Evolutionary conservation across 2,113 vertebrate genomes (phyloP), one percentile per base, ranked within the genome.

Genomic region (Lethenteron reissneri): DNA sequence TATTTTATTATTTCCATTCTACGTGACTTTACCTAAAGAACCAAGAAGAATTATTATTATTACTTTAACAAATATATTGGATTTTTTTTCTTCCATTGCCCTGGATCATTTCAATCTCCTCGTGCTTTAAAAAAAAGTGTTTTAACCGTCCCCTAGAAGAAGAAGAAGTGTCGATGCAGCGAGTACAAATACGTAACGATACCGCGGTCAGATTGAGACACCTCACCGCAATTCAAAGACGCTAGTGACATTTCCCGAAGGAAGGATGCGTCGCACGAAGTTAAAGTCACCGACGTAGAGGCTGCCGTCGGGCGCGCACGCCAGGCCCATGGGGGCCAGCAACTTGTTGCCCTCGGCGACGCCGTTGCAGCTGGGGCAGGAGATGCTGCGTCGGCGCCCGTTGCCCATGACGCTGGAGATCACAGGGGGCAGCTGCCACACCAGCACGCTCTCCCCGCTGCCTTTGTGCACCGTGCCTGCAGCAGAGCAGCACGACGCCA

Each of bases 371-470:
- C 94, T 99, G 10, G 94, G 94, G 74, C 94, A 99, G 58, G 94
- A 95, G 74, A 99, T 99, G 76, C 92, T 97, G 71, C 94, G 85
- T 7, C 92, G 83, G 10, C 94, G 87, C 56, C 92, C 92, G 0
- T 99, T 99, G 12, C 94, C 94, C 94, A 99, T 99, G 75, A 94
- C 78, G 81, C 94, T 99, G 72, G 83, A 87, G 79, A 97, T 90
- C 75, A 99, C 90, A 15, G 90, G 86, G 0, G 94, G 94, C 82
- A 96, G 94, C 81, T 95, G 87, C 2, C 88, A 91, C 76, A 99
- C 84, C 77, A 97, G 97, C 79, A 92, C 83, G 81, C 96, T 99
- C 79, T 99, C 94, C 57, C 92, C 94, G 0, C 85, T 96, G 74
- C 94, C 94, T 81, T 97, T 99, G 79, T 99, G 94, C 71, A 99